These are phyloP conservation scores for Eciton burchellii DNA, from an alignment of 1,140 invertebrate genomes.

Conservation along the genomic window DNA sequence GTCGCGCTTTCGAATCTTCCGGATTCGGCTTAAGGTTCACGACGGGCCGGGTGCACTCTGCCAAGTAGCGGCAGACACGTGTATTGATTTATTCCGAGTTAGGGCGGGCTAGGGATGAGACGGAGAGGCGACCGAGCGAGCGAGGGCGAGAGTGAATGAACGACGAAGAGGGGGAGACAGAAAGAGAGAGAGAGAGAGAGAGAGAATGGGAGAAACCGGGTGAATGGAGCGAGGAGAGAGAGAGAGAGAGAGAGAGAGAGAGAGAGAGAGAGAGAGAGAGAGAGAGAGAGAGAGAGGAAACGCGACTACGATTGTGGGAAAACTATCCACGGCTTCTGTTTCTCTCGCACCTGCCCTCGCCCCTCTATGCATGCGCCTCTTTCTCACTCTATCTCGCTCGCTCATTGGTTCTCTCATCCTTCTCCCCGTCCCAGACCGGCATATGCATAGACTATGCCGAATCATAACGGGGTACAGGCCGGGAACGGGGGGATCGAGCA, in stretches of 20 bases:
- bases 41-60: slow-evolving; percentile 71
- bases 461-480: not conserved
- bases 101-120: slow-evolving; percentile 72
- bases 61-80: slow-evolving; percentile 82
- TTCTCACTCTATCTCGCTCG: not conserved
- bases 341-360: slow-evolving; percentile 35
- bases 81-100: slow-evolving; percentile 85
- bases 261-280: slow-evolving; percentile 55
- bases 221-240: slow-evolving; percentile 32
- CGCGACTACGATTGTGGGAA: slow-evolving; percentile 63
- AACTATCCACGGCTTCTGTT: slow-evolving; percentile 37
- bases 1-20: slow-evolving; percentile 13
- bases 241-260: not conserved
- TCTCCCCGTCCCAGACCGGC: not conserved
- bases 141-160: not conserved
- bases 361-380: not conserved
- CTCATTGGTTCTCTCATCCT: too few species aligned
- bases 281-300: slow-evolving; percentile 36
- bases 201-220: slow-evolving; percentile 35
- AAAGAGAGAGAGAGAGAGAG: slow-evolving; percentile 39
- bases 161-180: not conserved
- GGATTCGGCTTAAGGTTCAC: slow-evolving; percentile 76
- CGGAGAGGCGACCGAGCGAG: slow-evolving; percentile 9
- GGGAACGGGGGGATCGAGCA: not conserved
- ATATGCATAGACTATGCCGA: slow-evolving; percentile 2